phyloP scores from a whole-genome alignment of 2,113 vertebrate species.

The Aldabrachelys gigantea region DNA sequence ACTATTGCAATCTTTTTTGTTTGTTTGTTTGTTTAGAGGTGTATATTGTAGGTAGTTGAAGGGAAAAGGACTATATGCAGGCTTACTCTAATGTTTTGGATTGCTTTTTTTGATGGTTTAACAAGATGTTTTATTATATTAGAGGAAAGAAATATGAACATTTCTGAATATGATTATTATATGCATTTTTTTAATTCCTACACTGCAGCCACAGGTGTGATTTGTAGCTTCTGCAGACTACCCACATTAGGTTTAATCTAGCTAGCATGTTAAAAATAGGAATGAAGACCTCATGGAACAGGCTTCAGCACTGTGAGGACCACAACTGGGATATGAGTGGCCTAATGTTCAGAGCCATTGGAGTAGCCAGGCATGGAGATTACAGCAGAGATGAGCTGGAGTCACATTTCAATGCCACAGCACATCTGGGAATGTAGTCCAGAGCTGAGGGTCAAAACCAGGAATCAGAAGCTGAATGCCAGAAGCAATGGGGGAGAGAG shows the following conservation, averaged over 20 bases:
- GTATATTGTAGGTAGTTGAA: background rate
- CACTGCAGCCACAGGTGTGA: background rate
- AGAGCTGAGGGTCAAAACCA: background rate
- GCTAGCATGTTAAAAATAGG: background rate
- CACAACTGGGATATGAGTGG: background rate
- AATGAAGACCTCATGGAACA: background rate
- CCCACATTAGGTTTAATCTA: background rate
- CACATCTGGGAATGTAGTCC: background rate
- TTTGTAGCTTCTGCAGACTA: background rate
- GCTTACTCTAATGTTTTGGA: background rate
- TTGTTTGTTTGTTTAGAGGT: background rate
- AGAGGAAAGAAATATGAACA: background rate
- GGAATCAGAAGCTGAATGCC: background rate
- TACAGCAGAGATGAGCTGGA: background rate
- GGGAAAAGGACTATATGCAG: background rate
- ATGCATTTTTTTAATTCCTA: background rate
- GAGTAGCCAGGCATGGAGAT: background rate
- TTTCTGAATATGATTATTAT: background rate
- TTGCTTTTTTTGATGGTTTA: background rate
- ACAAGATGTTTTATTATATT: background rate
- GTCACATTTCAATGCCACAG: background rate
- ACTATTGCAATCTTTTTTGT: background rate
- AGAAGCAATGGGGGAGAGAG: background rate
- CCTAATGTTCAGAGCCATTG: background rate
- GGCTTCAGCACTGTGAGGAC: too few relatives aligned